phyloP scores from a whole-genome alignment of 2,113 vertebrate genomes.

The Xenus cinereus region DNA sequence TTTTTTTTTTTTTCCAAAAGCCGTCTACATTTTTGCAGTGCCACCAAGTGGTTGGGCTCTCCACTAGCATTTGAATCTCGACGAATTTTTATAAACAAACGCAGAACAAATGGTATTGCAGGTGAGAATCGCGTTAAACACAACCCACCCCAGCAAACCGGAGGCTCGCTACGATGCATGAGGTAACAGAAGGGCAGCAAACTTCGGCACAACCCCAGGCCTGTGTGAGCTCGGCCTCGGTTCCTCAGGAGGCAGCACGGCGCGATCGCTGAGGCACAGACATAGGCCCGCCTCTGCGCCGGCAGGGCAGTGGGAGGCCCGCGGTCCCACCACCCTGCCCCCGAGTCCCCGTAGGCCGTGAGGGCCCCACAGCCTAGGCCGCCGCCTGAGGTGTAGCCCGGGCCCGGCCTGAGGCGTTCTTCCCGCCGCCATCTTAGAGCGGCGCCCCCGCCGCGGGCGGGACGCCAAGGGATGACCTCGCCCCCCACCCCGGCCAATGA shows the following conservation, averaged over 20 bases:
- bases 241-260: neutral
- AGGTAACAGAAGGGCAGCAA: accelerated
- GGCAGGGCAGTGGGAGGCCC: accelerated
- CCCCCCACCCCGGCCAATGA: neutral
- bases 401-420: accelerated
- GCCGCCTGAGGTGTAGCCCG: accelerated
- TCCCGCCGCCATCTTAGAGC: neutral
- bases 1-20: neutral
- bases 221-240: accelerated
- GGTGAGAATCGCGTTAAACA: accelerated
- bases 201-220: neutral
- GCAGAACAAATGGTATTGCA: accelerated
- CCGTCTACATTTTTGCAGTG: neutral
- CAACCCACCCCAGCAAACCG: neutral
- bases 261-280: accelerated
- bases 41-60: neutral
- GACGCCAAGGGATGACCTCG: accelerated
- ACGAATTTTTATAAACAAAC: accelerated
- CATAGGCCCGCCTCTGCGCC: accelerated
- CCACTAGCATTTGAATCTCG: neutral
- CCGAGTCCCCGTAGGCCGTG: accelerated
- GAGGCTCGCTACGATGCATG: accelerated
- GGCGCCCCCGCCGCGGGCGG: accelerated
- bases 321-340: accelerated
- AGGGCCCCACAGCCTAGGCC: accelerated